Conservation (phyloP, 2,113 vertebrate species). For the Psammodynastes pulverulentus region DNA sequence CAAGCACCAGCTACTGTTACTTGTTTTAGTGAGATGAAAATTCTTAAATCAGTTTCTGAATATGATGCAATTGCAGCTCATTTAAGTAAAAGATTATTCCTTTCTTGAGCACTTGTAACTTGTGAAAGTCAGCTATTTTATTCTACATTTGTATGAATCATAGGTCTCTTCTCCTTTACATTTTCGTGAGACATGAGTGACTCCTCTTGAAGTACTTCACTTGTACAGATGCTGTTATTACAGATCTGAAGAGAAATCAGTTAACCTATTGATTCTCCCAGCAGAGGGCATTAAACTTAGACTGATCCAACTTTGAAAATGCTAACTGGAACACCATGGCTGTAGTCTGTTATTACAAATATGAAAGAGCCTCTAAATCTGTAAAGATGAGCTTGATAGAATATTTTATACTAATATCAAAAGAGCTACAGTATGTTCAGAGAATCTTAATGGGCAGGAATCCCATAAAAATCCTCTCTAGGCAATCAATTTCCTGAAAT, state of each 20-base stretch:
- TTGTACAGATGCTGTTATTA: neutral
- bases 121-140: rapidly evolving
- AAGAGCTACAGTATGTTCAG: neutral
- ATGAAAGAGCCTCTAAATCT: rapidly evolving
- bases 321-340: neutral
- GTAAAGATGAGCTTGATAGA: rapidly evolving
- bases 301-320: conserved; percentile 5
- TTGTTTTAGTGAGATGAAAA: neutral
- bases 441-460: neutral
- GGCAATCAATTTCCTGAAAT: conserved; percentile 57
- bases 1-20: neutral
- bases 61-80: neutral
- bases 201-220: neutral
- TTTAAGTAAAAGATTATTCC: neutral
- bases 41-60: rapidly evolving
- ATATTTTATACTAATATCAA: neutral
- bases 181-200: neutral
- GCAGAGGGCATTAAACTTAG: conserved; percentile 62
- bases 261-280: conserved; percentile 26
- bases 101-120: neutral
- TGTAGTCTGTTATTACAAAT: neutral
- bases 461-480: neutral
- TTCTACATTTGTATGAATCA: neutral
- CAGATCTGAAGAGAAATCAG: neutral
- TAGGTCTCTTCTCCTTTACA: rapidly evolving